Base-by-base conservation (phyloP, 2,888 invertebrate species). In the Stomorhina lunata region DNA sequence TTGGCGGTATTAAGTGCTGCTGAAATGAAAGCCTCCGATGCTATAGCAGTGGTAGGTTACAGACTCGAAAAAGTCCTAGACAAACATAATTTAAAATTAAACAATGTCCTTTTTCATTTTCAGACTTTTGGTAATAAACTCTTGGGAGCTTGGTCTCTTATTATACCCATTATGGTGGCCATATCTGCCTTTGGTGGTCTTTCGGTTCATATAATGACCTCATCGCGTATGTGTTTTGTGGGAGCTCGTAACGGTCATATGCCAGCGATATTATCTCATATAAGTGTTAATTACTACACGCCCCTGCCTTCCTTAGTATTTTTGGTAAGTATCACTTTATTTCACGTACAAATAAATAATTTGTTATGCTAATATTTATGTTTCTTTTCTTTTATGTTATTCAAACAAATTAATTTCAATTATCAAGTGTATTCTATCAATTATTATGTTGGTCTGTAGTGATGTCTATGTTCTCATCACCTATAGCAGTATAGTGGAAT, bases 191-290 rank as follows among this genome's bases (percentile, higher is more conserved):
- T 98, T 88, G 98, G 98, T 77, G 98, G 98, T 1, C 93, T 99
- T 3, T 96, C 97, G 81, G 98, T 98, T 69, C 98, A 98, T 88
- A 96, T 99, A 63, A 98, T 99, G 96, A 96, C 98, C 20, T 97
- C 97, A 7, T 97, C 98, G 2, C 94, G 97, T 84, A 95, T 97
- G 95, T 95, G 97, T 87, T 97, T 96, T 90, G 97, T 96, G 9
- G 97, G 97, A n/a, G 97, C 97, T 0, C 93, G 97, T 81, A 96
- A 96, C 87, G 96, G 97, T 0, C 97, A 97, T 88, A 96, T 97
- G 93, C 97, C 97, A 0, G 93, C 94, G 3, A 92, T 96, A 87
- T 91, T 97, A 32, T 95, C 96, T 0, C 95, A 96, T 86, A 95
- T 97, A 85, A 96, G 95, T 89, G 91, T 96, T 7, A 93, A 94